Evolutionary conservation across 2,888 invertebrate species (phyloP), one percentile per base, ranked within the genome.

Genomic region (Cryptocheilus praepositus): DNA sequence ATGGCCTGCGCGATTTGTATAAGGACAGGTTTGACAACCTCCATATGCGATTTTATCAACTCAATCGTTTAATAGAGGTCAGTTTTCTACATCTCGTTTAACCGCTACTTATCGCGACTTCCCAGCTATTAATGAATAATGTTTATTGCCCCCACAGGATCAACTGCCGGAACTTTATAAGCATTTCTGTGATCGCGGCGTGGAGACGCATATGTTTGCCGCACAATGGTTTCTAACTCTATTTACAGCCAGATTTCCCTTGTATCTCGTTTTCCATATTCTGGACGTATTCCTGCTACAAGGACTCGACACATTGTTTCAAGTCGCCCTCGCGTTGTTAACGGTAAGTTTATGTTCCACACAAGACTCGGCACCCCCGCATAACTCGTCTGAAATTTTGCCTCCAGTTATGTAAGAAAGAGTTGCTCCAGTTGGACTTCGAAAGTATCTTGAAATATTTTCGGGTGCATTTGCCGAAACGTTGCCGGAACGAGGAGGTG

Each of bases 141-240:
- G 4, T 46, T 28, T 49, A 52, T 52, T 45, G 19, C 16, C 49
- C n/a, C 18, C 64, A 15, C 22, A 94, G 92, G 96, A 97, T 89
- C 96, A 96, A 89, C 88, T 96, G 74, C 93, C 93, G 0, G 94
- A 95, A 70, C 89, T 97, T 64, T 94, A 94, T 85, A 93, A 93
- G 67, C 96, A 97, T 86, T 96, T 96, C 89, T 92, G 91, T 80
- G 94, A 94, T 90, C 92, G 94, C 91, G 90, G 90, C 73, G 94
- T 99, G 57, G 99, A 99, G 89, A 95, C 97, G 28, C 99, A 99
- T 90, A 99, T 98, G 98, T 99, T 97, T 89, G 99, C 99, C 21
- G 98, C 97, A 4, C 99, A 99, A 90, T 99, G 99, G 99, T 99
- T 99, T 91, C 93, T 99, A 61, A 99, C 99, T 0, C 92, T 99